Base-by-base conservation (phyloP, 2,888 invertebrate species). In the Drosophila mimetica region DNA sequence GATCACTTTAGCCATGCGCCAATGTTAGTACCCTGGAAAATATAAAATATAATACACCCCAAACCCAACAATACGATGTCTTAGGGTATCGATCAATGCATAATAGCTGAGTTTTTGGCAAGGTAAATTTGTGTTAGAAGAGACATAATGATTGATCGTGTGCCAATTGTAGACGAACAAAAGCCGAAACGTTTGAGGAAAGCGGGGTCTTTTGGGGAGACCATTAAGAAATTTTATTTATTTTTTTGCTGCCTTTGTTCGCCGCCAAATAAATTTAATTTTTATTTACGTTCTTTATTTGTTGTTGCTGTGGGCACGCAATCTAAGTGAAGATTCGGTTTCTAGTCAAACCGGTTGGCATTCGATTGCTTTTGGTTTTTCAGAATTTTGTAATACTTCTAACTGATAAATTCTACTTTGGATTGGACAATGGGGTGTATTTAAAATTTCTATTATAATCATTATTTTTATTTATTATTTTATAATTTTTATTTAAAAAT, bases 131-230 rank as follows among this genome's bases (percentile, higher is more conserved):
- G 42, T 50, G 37, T 46, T 54, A 37, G 41, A 71, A 52, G 53
- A 51, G 51, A 71, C 63, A 71, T 51, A 71, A 63, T 71, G 71
- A 71, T 71, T 71, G 72, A 71, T 71, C 53, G 67, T 48, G 30
- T 65, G 70, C 72, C 72, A 55, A 67, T 51, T 58, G 44, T 67
- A 52, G 64, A 36, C 42, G 53, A 22, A 16, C 25, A 20, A 32
- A 50, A 42, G 32, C 9, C 9, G 41, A 20, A 41, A 36, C 5
- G 25, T 9, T 18, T 37, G 39, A 5, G 39, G 18, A 36, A 14
- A 13, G 36, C 14, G 46, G 36, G 30, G 25, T 8, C 25, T 16
- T 39, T 44, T 42, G 30, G 42, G 36, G 30, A 52, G 59, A 18
- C 32, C 59, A 70, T 59, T 67, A 59, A 42, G 57, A 30, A 39